phyloP scores from a whole-genome alignment of 2,888 invertebrate genomes.

The Microctonus brassicae region DNA sequence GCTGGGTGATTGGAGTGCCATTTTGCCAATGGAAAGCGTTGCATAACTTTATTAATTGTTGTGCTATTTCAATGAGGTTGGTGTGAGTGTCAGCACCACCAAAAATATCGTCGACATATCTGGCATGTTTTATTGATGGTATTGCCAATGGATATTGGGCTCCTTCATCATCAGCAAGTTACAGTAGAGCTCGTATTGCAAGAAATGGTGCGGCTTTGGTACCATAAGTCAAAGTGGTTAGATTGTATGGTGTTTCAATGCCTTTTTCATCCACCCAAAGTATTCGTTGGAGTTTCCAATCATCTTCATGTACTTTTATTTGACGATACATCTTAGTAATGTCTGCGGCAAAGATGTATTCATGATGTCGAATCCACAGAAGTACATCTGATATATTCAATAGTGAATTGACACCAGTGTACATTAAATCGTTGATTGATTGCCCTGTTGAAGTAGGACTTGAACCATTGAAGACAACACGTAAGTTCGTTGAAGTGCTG shows the following conservation, averaged over 20 bases:
- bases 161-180: too few relatives aligned
- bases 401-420: too few relatives aligned
- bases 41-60: constrained; percentile 7
- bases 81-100: constrained; percentile 15
- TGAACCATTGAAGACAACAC: too few relatives aligned
- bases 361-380: too few relatives aligned
- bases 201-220: background rate
- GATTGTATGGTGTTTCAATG: background rate
- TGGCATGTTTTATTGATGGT: background rate
- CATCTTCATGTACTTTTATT: constrained; percentile 9
- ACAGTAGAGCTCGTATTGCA: background rate
- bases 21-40: constrained; percentile 31
- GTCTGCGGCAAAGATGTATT: too few relatives aligned
- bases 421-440: too few relatives aligned
- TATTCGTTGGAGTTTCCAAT: background rate
- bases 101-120: too few relatives aligned
- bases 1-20: background rate
- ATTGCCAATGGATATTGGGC: constrained; percentile 33
- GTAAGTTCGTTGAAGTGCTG: too few relatives aligned
- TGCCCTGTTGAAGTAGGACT: too few relatives aligned
- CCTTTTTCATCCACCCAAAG: background rate
- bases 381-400: too few relatives aligned
- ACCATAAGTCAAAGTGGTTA: constrained; percentile 5
- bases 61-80: background rate
- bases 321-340: constrained; percentile 17